Base-by-base conservation (phyloP, 2,797 vertebrate species). In the Allobates femoralis region DNA sequence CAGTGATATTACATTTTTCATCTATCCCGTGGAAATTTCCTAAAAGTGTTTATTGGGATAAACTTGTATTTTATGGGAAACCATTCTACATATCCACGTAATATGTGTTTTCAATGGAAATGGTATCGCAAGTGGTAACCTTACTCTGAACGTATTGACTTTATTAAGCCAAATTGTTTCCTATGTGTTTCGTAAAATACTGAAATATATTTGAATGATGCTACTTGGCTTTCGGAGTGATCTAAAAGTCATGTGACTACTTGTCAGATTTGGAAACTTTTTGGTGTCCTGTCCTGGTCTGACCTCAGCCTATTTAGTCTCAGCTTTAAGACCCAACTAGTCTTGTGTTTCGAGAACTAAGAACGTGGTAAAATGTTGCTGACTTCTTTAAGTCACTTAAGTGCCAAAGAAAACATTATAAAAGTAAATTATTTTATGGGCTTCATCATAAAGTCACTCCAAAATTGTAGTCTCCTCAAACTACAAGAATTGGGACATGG, bases 391-490 rank as follows among this genome's bases (percentile, higher is more conserved):
- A 69, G 14, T 21, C 6, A 10, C 66, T 37, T 1, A 21, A 37
- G 32, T 69, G 18, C 32, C 32, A 37, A 69, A 41, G 15, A 41
- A n/a, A 1, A 21, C 5, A 71, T 41, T 23, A 71, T 71, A 71
- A 37, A 37, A 41, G 34, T 71, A 37, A 71, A 71, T 71, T 71
- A 71, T 71, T 71, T 71, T 23, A 41, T 23, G 67, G 34, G 28
- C 30, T 32, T 66, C 62, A 30, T 15, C 28, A 30, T 30, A 18
- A 66, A 41, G 21, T 71, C 11, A 14, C 34, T 41, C 21, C 21
- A 46, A 41, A 41, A 71, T 3, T 11, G 11, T 14, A 14, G 18
- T 21, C 32, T 34, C 66, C 19, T 34, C 30, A 69, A 69, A 37
- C 32, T 69, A 23, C 66, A 69, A 37, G 21, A 32, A 21, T 32